Conservation (phyloP, 2,797 vertebrate genomes). For the Nannoperca australis region DNA sequence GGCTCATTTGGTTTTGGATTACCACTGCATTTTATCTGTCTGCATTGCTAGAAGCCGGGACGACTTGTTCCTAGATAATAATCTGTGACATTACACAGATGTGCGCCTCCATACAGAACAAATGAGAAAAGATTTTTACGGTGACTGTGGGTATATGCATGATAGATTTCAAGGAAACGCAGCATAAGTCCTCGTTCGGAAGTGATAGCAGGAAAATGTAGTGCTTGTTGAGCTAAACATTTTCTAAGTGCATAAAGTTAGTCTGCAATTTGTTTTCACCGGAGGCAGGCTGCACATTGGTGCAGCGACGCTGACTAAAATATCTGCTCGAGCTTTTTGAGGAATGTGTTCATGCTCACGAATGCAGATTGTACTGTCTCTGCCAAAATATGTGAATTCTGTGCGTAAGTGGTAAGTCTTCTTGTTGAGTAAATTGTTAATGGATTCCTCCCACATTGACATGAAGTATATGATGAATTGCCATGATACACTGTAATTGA, state of each 20-base stretch:
- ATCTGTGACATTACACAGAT: constrained; percentile 19
- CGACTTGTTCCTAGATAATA: not conserved
- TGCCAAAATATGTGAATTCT: constrained; percentile 50
- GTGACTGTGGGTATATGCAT: not conserved
- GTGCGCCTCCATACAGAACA: not conserved
- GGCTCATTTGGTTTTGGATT: not conserved
- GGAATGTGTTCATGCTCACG: constrained; percentile 36
- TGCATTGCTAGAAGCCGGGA: not conserved
- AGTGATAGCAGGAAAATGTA: constrained; percentile 7
- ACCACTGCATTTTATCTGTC: not conserved
- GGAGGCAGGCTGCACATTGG: constrained; percentile 8
- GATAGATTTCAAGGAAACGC: constrained; percentile 20
- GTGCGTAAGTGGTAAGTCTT: constrained; percentile 25
- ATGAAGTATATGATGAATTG: constrained; percentile 52
- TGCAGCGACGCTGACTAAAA: constrained; percentile 32
- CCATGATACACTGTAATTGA: constrained; percentile 63
- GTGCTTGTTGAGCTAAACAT: constrained; percentile 26
- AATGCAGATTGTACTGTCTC: constrained; percentile 48
- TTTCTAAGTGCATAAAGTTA: constrained; percentile 34
- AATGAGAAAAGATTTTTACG: constrained; percentile 15
- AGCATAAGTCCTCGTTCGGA: constrained; percentile 17
- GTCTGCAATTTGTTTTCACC: constrained; percentile 37
- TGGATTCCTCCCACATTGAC: constrained; percentile 71
- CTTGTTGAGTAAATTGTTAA: constrained; percentile 53
- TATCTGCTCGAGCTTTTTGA: constrained; percentile 33